phyloP scores from a whole-genome alignment of 2,888 invertebrate species.

The Coenonympha glycerion region DNA sequence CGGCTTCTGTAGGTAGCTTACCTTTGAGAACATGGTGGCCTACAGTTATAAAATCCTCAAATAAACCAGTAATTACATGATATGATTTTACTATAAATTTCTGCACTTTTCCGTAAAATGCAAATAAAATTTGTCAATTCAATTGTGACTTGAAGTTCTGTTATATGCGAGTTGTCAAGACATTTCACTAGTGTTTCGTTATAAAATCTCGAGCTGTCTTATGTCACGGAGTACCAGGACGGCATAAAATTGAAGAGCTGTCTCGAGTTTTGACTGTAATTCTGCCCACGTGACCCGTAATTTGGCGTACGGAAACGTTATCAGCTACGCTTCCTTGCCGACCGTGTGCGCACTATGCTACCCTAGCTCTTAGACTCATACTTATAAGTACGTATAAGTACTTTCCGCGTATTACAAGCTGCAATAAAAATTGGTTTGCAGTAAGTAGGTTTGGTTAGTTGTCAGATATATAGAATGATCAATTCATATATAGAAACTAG shows the following conservation, averaged over 20 bases:
- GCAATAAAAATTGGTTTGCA: too few relatives aligned
- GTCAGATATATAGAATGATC: too few relatives aligned
- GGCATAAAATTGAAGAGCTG: conserved; percentile 15
- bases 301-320: conserved; percentile 42
- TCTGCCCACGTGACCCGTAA: conserved; percentile 39
- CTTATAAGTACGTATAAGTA: too few relatives aligned
- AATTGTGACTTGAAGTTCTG: not conserved
- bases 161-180: not conserved
- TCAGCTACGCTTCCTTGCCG: conserved; percentile 33
- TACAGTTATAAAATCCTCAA: too few relatives aligned
- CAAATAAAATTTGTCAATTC: not conserved
- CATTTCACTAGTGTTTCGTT: not conserved
- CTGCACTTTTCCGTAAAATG: not conserved
- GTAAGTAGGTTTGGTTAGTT: too few relatives aligned
- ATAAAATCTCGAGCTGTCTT: conserved; percentile 4
- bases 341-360: conserved; percentile 32
- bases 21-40: too few relatives aligned
- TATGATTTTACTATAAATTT: not conserved
- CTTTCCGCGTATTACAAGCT: too few relatives aligned
- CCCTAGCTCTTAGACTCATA: not conserved
- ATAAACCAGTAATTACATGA: not conserved
- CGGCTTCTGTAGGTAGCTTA: too few relatives aligned
- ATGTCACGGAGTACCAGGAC: conserved; percentile 2
- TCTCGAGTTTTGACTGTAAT: conserved; percentile 33
- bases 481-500: too few relatives aligned